Base-by-base conservation (phyloP, 2,113 vertebrate genomes). In the Sylvilagus bachmani region DNA sequence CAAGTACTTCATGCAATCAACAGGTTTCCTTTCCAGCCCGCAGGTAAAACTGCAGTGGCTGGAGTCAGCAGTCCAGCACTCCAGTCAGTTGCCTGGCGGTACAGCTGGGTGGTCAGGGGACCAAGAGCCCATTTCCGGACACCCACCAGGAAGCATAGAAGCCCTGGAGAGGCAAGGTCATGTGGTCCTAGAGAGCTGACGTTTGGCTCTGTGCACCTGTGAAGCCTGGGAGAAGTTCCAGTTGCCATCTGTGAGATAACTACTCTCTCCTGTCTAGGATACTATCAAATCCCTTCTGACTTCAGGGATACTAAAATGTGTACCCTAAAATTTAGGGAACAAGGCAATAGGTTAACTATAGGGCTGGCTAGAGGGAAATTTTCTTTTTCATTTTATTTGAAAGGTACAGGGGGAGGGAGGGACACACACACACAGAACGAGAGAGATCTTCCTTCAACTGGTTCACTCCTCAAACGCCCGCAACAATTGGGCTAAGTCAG, bases 111-210 rank as follows among this genome's bases (percentile, higher is more conserved):
- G 11, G 75, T 5, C 8, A 58, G 0, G 12, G 31, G 6, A 27
- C 16, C 22, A 8, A 53, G 70, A 67, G 74, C 64, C 83, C 0
- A 13, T 58, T 66, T 33, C 53, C 67, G 51, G 19, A 61, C 51
- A 69, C 19, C 69, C 25, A 33, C 1, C 3, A 0, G 4, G 14
- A n/a, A 53, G 38, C 58, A n/a, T 67, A 64, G 44, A 27, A 71
- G 55, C 1, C 10, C 21, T 36, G 2, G 51, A 77, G 49, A 33
- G 17, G 27, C 31, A 24, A 36, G 66, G 64, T 71, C 51, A 10
- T 0, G 0, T 0, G n/a, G 71, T 12, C 51, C 27, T 51, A 2
- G 1, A 8, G 4, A 25, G 66, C 16, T 8, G 75, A 29, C 6
- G 7, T 12, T 25, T 33, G 33, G 70, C 10, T 67, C 38, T 6